Evolutionary conservation across 2,888 invertebrate genomes (phyloP), one percentile per base, ranked within the genome.

Genomic region (Himalopsyche kuldschensis): DNA sequence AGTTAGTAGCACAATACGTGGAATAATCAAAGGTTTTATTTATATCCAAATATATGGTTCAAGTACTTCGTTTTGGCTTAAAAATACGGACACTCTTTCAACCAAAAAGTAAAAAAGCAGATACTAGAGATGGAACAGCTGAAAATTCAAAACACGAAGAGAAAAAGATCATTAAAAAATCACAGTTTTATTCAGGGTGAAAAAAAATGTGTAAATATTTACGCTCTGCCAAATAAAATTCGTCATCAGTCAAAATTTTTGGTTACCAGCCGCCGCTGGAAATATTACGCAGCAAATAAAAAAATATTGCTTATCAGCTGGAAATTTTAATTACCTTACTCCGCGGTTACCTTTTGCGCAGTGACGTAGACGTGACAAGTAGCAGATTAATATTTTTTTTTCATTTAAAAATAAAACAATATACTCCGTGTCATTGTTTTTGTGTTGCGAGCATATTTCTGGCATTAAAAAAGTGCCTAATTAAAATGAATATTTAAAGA

Each of bases 271-370:
- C 69, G 69, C 69, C 69, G 69, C 69, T 69, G 69, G 69, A 11
- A 69, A 69, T 69, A 30, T 69, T 24, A 15, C 69, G 27, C 27
- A 27, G 69, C 69, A 69, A 69, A 69, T 69, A 69, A 69, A 69
- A 69, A 69, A 69, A 69, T 63, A 69, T 69, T 69, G 69, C 69
- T 69, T 69, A 69, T 69, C 69, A 69, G 69, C 69, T 69, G 69
- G 27, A 69, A 69, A 69, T 69, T 69, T 69, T 69, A 69, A 69
- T 69, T 69, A 69, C 69, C 69, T 69, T 69, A 69, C 69, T 69
- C 69, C 24, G 24, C 27, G 69, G 27, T 27, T 69, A 69, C 69
- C 69, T 69, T 15, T n/a, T 15, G 3, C 69, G 27, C 69, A 69
- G 69, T 69, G 69, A 27, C 27, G 69, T 69, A 69, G 69, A 4